Base-by-base conservation (phyloP, 2,113 vertebrate species). In the Lucifuga dentata region DNA sequence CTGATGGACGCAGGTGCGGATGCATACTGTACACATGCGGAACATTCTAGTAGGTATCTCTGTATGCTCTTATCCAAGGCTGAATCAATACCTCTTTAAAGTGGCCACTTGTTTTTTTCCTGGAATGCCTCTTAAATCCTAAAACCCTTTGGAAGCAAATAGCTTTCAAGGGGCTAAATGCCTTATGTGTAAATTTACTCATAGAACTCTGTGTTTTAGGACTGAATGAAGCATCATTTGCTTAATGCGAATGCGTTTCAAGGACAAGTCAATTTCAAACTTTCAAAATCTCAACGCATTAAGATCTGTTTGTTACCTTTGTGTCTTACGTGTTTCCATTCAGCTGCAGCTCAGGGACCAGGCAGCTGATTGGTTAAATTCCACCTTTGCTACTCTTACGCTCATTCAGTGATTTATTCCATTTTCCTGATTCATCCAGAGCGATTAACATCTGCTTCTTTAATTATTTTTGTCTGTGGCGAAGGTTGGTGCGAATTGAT, bases 101-200 rank as follows among this genome's bases (percentile, higher is more conserved):
- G 51, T 15, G 38, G 52, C 53, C 21, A 70, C 45, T 77, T 70
- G 8, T 56, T 56, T 58, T n/a, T 53, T 45, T 19, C 35, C 32
- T 4, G 11, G 26, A 23, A 12, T 41, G 11, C 32, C 36, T 67
- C 60, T 62, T 24, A 57, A 58, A 49, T 32, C 21, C 7, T 5
- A 8, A 24, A 11, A 9, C 32, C 36, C 48, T 58, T 43, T 38
- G 46, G 16, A 52, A 33, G 55, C 8, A 20, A 55, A 44, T 23
- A 10, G 64, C n/a, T 59, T 52, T 46, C 29, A 13, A 13, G 46
- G 53, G 55, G 48, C 46, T 63, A 11, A 62, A 53, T 2, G 16
- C 7, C 1, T 16, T 8, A 23, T 2, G 16, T 50, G 21, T 33
- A 32, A 41, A 58, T 20, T 36, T 3, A 32, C 40, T 44, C 10